Evolutionary conservation across 2,113 vertebrate species (phyloP).

Genomic region (Festucalex cinctus): DNA sequence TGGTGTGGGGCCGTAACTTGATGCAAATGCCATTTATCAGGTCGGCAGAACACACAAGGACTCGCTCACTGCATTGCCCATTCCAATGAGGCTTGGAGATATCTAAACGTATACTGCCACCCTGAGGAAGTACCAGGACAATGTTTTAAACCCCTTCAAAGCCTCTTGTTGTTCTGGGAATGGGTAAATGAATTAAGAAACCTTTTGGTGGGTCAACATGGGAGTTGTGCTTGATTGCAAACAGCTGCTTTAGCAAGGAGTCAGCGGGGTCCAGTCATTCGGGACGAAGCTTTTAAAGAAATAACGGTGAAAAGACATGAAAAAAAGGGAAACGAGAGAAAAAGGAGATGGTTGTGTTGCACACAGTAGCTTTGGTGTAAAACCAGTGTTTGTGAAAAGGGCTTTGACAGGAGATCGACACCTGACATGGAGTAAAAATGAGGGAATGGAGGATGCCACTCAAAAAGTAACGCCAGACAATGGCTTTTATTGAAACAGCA

Average conservation of each 20-base stretch:
- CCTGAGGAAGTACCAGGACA: conserved; percentile 46
- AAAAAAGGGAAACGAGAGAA: conserved; percentile 16
- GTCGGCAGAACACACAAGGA: conserved; percentile 48
- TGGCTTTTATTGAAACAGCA: conserved; percentile 13
- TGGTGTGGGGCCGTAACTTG: conserved; percentile 48
- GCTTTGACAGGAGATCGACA: conserved; percentile 12
- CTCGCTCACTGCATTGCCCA: conserved; percentile 18
- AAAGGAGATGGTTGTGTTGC: not conserved
- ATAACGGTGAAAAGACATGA: conserved; percentile 10
- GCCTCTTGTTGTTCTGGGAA: conserved; percentile 6
- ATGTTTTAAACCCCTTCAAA: not conserved
- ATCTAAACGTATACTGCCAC: conserved; percentile 67
- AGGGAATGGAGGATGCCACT: conserved; percentile 41
- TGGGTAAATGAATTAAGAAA: conserved; percentile 9
- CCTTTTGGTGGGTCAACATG: conserved; percentile 1
- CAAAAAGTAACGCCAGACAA: conserved; percentile 35
- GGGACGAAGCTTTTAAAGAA: conserved; percentile 4
- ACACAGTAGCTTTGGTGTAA: conserved; percentile 16
- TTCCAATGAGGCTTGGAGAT: conserved; percentile 24
- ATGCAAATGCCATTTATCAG: conserved; percentile 72
- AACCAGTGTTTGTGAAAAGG: conserved; percentile 13
- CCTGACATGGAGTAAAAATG: conserved; percentile 32
- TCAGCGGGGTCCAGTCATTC: conserved; percentile 3
- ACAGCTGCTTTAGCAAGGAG: not conserved
- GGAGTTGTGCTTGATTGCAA: conserved; percentile 3